These are phyloP conservation scores for Adineta ricciae DNA, from an alignment of 2,888 invertebrate species.

Conservation along the genomic window DNA sequence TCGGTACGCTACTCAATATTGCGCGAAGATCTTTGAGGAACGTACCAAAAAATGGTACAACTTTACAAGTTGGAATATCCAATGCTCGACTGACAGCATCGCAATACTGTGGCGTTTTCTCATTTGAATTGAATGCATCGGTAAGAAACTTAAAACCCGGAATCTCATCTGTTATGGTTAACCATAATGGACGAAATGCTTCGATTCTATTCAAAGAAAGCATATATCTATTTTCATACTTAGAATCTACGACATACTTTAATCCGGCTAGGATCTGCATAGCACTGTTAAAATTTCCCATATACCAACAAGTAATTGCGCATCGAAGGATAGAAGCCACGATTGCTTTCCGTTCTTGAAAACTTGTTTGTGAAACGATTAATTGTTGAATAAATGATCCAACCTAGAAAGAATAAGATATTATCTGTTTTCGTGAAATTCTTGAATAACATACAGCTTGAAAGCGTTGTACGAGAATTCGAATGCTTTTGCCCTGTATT, in stretches of 20 bases:
- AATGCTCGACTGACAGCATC: constrained; percentile 70
- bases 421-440: neutral
- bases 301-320: constrained; percentile 80
- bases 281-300: constrained; percentile 87
- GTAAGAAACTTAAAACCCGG: constrained; percentile 32
- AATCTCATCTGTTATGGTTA: constrained; percentile 57
- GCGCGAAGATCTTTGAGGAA: constrained; percentile 73
- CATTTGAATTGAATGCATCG: constrained; percentile 36
- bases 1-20: constrained; percentile 57
- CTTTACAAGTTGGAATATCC: constrained; percentile 66
- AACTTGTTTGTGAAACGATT: constrained; percentile 71
- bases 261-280: constrained; percentile 88
- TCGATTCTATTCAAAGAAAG: constrained; percentile 60
- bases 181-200: constrained; percentile 81
- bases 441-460: constrained; percentile 62
- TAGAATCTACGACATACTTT: constrained; percentile 57
- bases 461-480: constrained; percentile 72
- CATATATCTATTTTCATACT: neutral
- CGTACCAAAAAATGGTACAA: constrained; percentile 83
- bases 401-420: constrained; percentile 57
- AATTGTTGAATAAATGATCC: constrained; percentile 87
- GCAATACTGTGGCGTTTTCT: constrained; percentile 66
- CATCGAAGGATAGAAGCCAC: constrained; percentile 54
- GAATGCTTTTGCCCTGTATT: constrained; percentile 55
- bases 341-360: constrained; percentile 76